A percentile compares a stretch with the other conserved stretches of the same genome.
These are phyloP conservation scores for Proterorhinus semilunaris DNA, from an alignment of 2,113 vertebrate species.

Conservation along the genomic window DNA sequence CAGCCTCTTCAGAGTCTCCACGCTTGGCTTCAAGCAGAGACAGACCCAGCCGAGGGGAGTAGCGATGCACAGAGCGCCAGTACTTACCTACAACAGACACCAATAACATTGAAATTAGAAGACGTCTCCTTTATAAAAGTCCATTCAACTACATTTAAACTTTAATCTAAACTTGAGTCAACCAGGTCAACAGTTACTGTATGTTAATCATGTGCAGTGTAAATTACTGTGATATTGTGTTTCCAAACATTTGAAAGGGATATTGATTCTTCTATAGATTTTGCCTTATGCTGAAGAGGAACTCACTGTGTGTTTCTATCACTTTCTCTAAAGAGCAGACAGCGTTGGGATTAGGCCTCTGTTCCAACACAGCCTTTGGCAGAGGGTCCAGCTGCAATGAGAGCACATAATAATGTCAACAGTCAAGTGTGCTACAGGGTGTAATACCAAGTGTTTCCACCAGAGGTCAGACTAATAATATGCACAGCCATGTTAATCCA, in stretches of 20 bases:
- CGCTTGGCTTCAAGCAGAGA: conserved; percentile 86
- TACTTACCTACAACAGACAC: conserved; percentile 78
- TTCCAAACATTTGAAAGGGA: neutral
- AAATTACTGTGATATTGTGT: neutral
- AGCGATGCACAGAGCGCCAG: conserved; percentile 84
- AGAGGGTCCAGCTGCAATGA: conserved; percentile 81
- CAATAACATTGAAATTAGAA: too few relatives aligned
- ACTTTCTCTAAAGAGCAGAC: conserved; percentile 88
- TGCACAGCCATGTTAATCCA: too few relatives aligned
- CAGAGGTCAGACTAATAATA: neutral
- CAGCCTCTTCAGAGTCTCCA: conserved; percentile 85
- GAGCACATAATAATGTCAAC: conserved; percentile 27
- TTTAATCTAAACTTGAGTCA: neutral
- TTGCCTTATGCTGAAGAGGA: too few relatives aligned
- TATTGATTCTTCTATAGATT: neutral
- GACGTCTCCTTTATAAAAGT: too few relatives aligned
- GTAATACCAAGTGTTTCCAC: conserved; percentile 3
- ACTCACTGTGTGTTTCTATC: conserved; percentile 90
- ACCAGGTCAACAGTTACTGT: neutral
- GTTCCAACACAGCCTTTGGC: conserved; percentile 83
- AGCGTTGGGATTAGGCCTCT: conserved; percentile 86
- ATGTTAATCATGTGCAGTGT: neutral
- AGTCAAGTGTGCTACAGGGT: neutral
- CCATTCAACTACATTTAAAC: too few relatives aligned
- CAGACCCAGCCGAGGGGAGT: conserved; percentile 66